These are phyloP conservation scores for Aix galericulata DNA, from an alignment of 2,113 vertebrate species.

Conservation along the genomic window DNA sequence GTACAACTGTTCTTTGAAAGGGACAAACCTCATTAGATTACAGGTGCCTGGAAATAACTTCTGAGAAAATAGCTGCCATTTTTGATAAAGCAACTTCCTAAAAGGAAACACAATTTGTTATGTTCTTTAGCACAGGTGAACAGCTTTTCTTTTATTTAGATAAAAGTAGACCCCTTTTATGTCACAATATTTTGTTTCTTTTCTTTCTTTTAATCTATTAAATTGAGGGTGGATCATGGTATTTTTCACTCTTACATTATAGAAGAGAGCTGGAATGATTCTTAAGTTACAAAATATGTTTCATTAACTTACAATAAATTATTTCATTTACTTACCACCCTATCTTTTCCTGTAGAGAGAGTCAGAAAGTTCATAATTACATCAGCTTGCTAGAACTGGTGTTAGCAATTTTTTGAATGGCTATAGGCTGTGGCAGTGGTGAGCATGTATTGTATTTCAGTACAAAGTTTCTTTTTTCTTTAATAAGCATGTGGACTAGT, in stretches of 20 bases:
- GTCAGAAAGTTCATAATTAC: background rate
- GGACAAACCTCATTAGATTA: conserved; percentile 82
- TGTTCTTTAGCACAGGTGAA: conserved; percentile 23
- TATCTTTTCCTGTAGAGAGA: background rate
- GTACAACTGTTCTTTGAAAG: conserved; percentile 78
- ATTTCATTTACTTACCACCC: background rate
- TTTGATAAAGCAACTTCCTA: conserved; percentile 78
- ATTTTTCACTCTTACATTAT: background rate
- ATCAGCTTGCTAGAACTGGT: background rate
- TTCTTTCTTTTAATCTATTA: conserved; percentile 10
- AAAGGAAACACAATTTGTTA: conserved; percentile 75
- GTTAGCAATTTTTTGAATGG: background rate
- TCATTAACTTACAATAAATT: background rate
- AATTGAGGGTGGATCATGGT: background rate
- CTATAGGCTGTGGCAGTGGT: background rate
- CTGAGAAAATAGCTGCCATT: conserved; percentile 73
- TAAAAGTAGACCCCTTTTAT: background rate
- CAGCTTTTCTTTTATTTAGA: conserved; percentile 25
- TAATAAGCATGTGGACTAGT: background rate
- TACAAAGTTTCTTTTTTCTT: background rate
- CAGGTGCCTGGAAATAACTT: conserved; percentile 78
- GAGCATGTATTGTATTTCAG: background rate
- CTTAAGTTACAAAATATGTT: background rate
- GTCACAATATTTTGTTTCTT: background rate
- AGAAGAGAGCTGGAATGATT: background rate